Base-by-base conservation (phyloP, 2,888 invertebrate genomes). In the Lapara coniferarum region DNA sequence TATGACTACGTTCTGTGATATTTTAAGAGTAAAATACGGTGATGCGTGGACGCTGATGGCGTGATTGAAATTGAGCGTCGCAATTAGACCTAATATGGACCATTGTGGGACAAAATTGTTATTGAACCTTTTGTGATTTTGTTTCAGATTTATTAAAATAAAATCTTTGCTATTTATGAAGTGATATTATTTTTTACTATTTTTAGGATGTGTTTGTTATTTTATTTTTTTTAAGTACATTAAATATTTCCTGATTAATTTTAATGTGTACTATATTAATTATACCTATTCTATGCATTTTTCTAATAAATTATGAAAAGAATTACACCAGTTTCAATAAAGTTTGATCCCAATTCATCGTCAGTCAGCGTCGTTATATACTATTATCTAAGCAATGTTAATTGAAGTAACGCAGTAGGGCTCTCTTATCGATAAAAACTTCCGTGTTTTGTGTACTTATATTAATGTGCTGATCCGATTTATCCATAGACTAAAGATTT, bases 361-460 rank as follows among this genome's bases (percentile, higher is more conserved):
- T 37, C 49, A 49, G 13, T 63, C 63, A 19, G 63, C 63, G 63
- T 63, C 63, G 16, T 46, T 63, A 46, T 16, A 19, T 13, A 49
- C 46, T 63, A 63, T 16, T 56, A n/a, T 46, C 12, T 63, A 63
- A 49, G 63, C 49, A 49, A 63, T 19, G 63, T 63, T 19, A n/a
- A n/a, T n/a, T 49, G 12, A 19, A 13, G 49, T 63, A 49, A 63
- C 59, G 59, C 59, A 59, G 44, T 59, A 58, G 59, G 49, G 46
- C 63, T 63, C 63, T 63, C 63, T 63, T 63, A 46, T 63, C 63
- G 63, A 49, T 63, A 49, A 63, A 14, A 55, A 13, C 19, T 49
- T 12, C 44, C 16, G 14, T 37, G 37, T 56, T 46, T 19, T 63
- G 49, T 63, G 63, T 63, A 63, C 63, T 63, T 63, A 63, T 19